Evolutionary conservation across 2,888 invertebrate genomes (phyloP).

Genomic region (Fabriciana adippe): DNA sequence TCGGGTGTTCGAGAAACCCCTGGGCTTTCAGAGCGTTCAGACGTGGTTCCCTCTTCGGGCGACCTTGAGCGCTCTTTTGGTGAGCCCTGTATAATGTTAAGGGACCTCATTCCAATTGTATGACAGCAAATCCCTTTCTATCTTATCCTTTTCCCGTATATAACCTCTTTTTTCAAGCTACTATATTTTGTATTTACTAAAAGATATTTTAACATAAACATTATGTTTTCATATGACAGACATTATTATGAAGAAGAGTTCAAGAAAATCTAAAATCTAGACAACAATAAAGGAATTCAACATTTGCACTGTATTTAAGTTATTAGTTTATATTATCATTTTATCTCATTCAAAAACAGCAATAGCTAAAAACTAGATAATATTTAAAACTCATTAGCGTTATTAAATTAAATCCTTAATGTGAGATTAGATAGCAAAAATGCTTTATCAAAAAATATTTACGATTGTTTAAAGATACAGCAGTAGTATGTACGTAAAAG

Average conservation of each 20-base stretch:
- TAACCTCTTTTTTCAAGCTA: too few relatives aligned
- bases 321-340: neutral
- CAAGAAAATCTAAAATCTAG: too few relatives aligned
- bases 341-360: too few relatives aligned
- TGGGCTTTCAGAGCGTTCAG: conserved; percentile 53
- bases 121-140: neutral
- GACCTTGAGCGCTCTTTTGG: conserved; percentile 61
- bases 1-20: conserved; percentile 51
- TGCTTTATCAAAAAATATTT: conserved; percentile 3
- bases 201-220: too few relatives aligned
- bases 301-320: conserved; percentile 56
- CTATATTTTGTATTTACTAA: too few relatives aligned
- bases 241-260: too few relatives aligned
- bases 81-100: conserved; percentile 57
- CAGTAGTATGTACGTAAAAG: conserved; percentile 10
- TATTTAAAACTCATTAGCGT: conserved; percentile 3
- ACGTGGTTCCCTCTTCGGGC: conserved; percentile 55
- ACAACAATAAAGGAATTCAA: conserved; percentile 70
- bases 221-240: too few relatives aligned
- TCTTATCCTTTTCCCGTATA: too few relatives aligned
- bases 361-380: too few relatives aligned
- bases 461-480: conserved; percentile 16
- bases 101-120: conserved; percentile 3
- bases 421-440: conserved; percentile 26
- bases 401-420: conserved; percentile 8